These are phyloP conservation scores for Xiphophorus maculatus DNA, from an alignment of 2,113 vertebrate genomes.

Conservation along the genomic window DNA sequence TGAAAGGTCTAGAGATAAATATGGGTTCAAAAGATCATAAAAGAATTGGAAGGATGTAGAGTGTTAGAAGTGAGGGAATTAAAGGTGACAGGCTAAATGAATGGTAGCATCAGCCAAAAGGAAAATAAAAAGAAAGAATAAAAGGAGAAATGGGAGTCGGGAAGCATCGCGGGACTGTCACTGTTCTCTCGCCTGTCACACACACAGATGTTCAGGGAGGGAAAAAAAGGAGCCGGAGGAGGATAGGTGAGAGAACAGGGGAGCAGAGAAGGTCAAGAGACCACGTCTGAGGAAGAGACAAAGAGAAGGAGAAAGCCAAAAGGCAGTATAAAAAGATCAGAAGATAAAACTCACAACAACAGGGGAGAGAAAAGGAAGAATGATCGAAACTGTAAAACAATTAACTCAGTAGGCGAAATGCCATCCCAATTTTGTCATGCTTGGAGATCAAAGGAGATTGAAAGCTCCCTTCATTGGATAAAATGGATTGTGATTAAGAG, in stretches of 20 bases:
- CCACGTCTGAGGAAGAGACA: constrained; percentile 33
- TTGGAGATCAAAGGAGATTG: neutral
- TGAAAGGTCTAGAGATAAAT: constrained; percentile 39
- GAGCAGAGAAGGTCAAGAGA: constrained; percentile 65
- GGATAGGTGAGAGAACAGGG: constrained; percentile 38
- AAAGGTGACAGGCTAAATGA: constrained; percentile 26
- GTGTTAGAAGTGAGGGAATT: neutral
- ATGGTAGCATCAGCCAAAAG: constrained; percentile 12
- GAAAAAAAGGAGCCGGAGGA: constrained; percentile 41
- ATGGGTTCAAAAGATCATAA: constrained; percentile 43
- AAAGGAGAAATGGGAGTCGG: constrained; percentile 33
- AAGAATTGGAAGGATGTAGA: constrained; percentile 28
- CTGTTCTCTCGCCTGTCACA: constrained; percentile 71
- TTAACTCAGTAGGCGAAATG: constrained; percentile 1
- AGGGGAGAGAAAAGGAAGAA: neutral
- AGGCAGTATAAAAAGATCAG: constrained; percentile 29
- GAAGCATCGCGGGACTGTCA: constrained; percentile 56
- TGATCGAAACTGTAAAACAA: neutral
- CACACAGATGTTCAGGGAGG: constrained; percentile 76
- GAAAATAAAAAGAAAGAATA: neutral
- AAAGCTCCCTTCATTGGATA: neutral
- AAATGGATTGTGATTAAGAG: neutral
- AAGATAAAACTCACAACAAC: constrained; percentile 23
- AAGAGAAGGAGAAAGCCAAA: constrained; percentile 34
- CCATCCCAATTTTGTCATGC: too few species aligned